Evolutionary conservation across 2,888 invertebrate species (phyloP), one percentile per base, ranked within the genome.

Genomic region (Andrena chrysosceles): DNA sequence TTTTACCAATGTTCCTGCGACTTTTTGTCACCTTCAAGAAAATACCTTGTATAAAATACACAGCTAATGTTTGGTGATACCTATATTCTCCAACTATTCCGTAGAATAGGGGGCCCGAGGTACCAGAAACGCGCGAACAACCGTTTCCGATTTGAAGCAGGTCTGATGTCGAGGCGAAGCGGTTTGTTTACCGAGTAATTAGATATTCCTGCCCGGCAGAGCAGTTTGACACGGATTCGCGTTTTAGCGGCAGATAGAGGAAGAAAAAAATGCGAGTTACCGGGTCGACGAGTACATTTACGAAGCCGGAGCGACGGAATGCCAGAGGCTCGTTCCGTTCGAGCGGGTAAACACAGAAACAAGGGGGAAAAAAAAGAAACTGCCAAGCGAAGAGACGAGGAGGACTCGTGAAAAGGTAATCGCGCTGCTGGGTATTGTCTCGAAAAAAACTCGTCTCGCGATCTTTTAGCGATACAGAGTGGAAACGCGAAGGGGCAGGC

Each of bases 221-320:
- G 70, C 62, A 74, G 69, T 74, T 74, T 80, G 74, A 74, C 74
- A 79, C 80, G 80, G 77, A 81, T 81, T 81, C 72, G 63, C 35
- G 68, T 35, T 66, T 69, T 35, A 16, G 16, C 20, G 20, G 23
- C 20, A 10, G 4, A 5, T 8, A 23, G 56, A 4, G 20, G 23
- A 26, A 54, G 59, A 62, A 60, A 68, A 68, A 68, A 42, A 42
- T 42, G 5, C 13, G 16, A 64, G 59, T 64, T 23, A 33, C 13
- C 66, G 16, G 52, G 49, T 31, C 60, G 66, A 48, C 8, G 63
- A 56, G 60, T 54, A 63, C 66, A 68, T 68, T 79, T 74, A 63
- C 70, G 72, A 72, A 75, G 62, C 7, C 54, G 8, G 54, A 54
- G 54, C 54, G 8, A 54, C 20, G 54, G 20, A 52, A 70, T 56